Base-by-base conservation (phyloP, 2,797 vertebrate genomes). In the Scolopax bukidnonensis region DNA sequence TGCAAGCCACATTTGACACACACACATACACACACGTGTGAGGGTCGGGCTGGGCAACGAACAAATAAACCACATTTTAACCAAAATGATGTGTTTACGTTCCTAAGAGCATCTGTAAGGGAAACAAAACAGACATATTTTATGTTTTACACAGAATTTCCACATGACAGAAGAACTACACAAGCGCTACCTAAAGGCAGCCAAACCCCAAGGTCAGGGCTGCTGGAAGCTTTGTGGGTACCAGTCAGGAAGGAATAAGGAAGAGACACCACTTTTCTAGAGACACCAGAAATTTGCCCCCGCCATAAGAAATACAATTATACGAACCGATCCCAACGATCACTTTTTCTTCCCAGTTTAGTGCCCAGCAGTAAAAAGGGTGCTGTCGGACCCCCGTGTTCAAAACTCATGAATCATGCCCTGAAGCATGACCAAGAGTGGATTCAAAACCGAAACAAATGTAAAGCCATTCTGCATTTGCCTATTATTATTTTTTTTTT, bases 81-180 rank as follows among this genome's bases (percentile, higher is more conserved):
- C 94, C 91, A 86, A 96, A 96, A 95, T 79, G 68, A 94, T 80
- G 86, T 97, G 95, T 97, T 97, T 97, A 96, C 64, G 5, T 97
- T 97, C 97, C 86, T 95, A 87, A 92, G 59, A 95, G 57, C 81
- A 96, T 90, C 92, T 92, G 94, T 94, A 95, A 97, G 69, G 87
- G 93, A 96, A 95, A 95, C 79, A 95, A 92, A 97, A 69, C 77
- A 86, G 91, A 88, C 94, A 83, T 89, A 85, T 79, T 94, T 95
- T 87, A 90, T 5, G 3, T 88, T 95, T 96, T 86, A 94, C 84
- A 73, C 64, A 96, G 6, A 84, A 96, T 93, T 97, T 97, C 95
- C 96, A 94, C 43, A 74, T 2, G 16, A 90, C 83, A 95, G 57
- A 81, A 71, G 65, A 87, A 87, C 45, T 92, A 70, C 36, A 30